Evolutionary conservation across 2,113 vertebrate genomes (phyloP).

Genomic region (Passer domesticus): DNA sequence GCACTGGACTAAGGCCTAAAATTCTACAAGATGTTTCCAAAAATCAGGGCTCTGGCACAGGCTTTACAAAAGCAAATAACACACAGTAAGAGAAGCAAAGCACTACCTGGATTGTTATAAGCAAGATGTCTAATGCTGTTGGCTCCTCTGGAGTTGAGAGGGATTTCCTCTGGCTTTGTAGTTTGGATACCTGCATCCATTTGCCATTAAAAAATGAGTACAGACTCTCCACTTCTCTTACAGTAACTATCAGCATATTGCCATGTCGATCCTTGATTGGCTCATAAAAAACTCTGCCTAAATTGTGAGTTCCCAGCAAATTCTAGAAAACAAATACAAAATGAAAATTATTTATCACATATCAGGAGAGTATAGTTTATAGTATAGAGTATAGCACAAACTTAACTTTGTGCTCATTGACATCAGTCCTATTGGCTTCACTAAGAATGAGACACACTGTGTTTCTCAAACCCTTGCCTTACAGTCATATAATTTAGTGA

Average conservation of each 20-base stretch:
- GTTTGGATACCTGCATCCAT: slow-evolving; percentile 94
- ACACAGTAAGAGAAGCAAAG: slow-evolving; percentile 27
- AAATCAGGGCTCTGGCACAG: slow-evolving; percentile 39
- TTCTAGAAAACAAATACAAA: slow-evolving; percentile 77
- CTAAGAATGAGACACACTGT: neutral
- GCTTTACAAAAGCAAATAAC: slow-evolving; percentile 44
- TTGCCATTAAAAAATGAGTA: slow-evolving; percentile 91
- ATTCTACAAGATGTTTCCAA: slow-evolving; percentile 37
- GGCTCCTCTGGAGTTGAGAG: slow-evolving; percentile 96
- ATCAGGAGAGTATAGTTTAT: neutral
- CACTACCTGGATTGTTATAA: slow-evolving; percentile 95
- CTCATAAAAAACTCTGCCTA: slow-evolving; percentile 94
- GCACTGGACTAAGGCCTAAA: slow-evolving; percentile 58
- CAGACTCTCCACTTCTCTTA: slow-evolving; percentile 88
- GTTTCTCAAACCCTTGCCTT: neutral
- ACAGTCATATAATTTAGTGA: neutral
- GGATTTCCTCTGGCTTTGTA: slow-evolving; percentile 98
- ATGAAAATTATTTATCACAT: neutral
- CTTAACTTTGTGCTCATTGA: neutral
- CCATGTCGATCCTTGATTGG: slow-evolving; percentile 97
- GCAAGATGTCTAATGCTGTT: slow-evolving; percentile 92
- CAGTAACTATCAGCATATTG: slow-evolving; percentile 90
- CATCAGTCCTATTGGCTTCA: neutral
- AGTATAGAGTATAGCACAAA: no score
- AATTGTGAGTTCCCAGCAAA: slow-evolving; percentile 92